Evolutionary conservation across 2,888 invertebrate genomes (phyloP), one percentile per base, ranked within the genome.

Genomic region (Carpatolechia fugitivella): DNA sequence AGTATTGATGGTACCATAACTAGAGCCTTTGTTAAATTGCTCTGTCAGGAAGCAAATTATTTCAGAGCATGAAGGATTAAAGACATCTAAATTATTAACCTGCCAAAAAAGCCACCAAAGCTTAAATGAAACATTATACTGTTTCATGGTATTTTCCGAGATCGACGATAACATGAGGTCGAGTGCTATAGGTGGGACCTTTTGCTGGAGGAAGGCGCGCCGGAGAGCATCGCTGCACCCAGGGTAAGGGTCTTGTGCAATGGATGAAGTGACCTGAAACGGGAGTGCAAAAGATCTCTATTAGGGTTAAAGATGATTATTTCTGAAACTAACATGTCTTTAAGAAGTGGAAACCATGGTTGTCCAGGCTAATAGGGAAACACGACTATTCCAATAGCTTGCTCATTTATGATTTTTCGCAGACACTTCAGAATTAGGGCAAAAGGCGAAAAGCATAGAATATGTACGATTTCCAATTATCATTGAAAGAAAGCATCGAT

Each of bases 181-280:
- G 30, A 31, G 31, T 4, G 48, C 31, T n/a, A 16, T 31, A 6
- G 6, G 10, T n/a, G 48, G 48, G 14, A 16, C 31, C 5, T 36
- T 49, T 31, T 31, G 52, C 20, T 36, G 24, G 16, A 41, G 4
- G 31, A 55, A 58, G 1, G 57, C 57, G 5, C 18, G 16, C 57
- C 55, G 31, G 57, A 58, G 55, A 56, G 52, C 52, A 30, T 44
- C 36, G 53, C 58, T 44, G 56, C 56, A 14, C 51, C 56, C 58
- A 56, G 56, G 51, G 41, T 58, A 58, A 53, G 52, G 14, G 53
- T 46, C 20, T 14, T 44, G 49, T 56, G 44, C 3, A 54, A 16
- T 18, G 38, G 40, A 35, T 52, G 57, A 13, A 46, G 47, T n/a
- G 24, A 24, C 30, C 51, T 54, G 56, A 47, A 54, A 57, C 30